phyloP scores from a whole-genome alignment of 2,888 invertebrate genomes.

The Drosophila buzzatii region DNA sequence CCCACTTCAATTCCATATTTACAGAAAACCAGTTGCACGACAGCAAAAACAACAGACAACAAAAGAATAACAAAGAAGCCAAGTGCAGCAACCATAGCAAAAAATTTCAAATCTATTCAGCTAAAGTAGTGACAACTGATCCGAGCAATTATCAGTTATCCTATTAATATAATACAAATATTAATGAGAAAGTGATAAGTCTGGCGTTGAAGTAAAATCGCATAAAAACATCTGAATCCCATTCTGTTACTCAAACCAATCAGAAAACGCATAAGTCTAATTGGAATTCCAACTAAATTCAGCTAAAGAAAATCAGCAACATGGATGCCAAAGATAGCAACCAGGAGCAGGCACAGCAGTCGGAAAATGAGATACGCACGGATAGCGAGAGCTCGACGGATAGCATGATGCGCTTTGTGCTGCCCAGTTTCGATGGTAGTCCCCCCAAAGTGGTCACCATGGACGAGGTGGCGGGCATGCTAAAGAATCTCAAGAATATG shows the following conservation, averaged over 20 bases:
- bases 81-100: neutral
- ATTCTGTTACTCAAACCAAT: neutral
- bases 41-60: conserved; percentile 11
- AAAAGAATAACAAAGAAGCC: conserved; percentile 23
- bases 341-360: conserved; percentile 19
- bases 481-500: conserved; percentile 90
- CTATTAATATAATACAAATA: neutral
- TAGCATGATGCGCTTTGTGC: conserved; percentile 80
- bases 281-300: neutral
- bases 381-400: conserved; percentile 84
- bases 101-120: neutral
- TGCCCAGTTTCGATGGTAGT: conserved; percentile 84
- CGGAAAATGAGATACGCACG: conserved; percentile 64
- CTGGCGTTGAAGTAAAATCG: neutral
- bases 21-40: conserved; percentile 58
- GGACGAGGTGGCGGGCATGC: conserved; percentile 83
- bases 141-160: neutral
- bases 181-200: neutral
- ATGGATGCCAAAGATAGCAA: conserved; percentile 58
- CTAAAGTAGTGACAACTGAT: neutral
- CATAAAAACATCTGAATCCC: neutral
- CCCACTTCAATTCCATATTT: conserved; percentile 45
- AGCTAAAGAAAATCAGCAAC: neutral
- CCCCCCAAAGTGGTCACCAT: conserved; percentile 85
- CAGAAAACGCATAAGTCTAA: neutral